phyloP scores from a whole-genome alignment of 2,888 invertebrate genomes.

The Hololepta plana region DNA sequence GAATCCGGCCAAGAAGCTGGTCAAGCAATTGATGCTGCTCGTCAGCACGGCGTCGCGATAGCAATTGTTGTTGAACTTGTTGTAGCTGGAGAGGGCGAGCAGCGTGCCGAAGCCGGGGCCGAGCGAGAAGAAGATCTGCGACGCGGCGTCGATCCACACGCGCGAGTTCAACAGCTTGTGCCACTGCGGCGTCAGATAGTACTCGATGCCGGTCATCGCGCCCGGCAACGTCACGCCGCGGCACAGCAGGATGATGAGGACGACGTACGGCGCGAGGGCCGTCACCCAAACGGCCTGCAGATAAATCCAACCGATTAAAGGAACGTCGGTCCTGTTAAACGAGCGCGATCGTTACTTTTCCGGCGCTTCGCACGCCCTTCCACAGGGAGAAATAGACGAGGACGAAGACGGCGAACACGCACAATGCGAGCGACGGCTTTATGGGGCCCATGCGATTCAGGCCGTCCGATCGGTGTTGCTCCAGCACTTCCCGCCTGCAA shows the following conservation, averaged over 20 bases:
- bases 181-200: conserved; percentile 83
- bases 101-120: conserved; percentile 88
- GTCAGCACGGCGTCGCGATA: conserved; percentile 79
- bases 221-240: conserved; percentile 76
- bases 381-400: conserved; percentile 91
- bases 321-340: neutral
- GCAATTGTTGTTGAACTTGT: conserved; percentile 84
- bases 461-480: conserved; percentile 65
- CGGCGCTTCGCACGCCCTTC: conserved; percentile 86
- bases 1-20: conserved; percentile 85
- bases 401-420: conserved; percentile 79
- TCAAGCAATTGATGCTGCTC: conserved; percentile 77
- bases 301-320: neutral
- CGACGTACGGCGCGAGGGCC: conserved; percentile 80
- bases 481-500: conserved; percentile 67
- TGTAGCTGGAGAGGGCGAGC: conserved; percentile 79
- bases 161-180: conserved; percentile 56
- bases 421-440: conserved; percentile 74
- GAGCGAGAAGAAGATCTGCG: conserved; percentile 85
- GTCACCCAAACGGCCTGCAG: conserved; percentile 85
- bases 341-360: conserved; percentile 47
- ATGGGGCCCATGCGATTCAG: conserved; percentile 76
- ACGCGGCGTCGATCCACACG: conserved; percentile 87
- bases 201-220: conserved; percentile 67
- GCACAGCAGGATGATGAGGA: conserved; percentile 66